These are phyloP conservation scores for Varecia variegata DNA, from an alignment of 2,797 vertebrate species.

Conservation along the genomic window DNA sequence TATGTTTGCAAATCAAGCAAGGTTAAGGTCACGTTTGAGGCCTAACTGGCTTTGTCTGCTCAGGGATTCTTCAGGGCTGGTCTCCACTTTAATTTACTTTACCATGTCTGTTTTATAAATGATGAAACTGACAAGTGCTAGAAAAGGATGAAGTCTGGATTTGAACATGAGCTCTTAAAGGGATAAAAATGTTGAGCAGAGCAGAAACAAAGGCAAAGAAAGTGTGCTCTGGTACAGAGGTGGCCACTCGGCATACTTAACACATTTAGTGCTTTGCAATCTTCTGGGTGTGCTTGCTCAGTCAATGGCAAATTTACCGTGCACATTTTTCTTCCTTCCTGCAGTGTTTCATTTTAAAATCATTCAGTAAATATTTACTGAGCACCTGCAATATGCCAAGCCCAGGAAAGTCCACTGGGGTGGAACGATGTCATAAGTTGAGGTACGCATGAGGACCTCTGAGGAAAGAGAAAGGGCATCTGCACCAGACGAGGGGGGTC, in stretches of 20 bases:
- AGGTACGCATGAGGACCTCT: background rate
- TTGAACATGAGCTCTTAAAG: background rate
- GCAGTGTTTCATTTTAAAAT: background rate
- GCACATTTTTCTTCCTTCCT: background rate
- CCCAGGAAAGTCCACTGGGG: background rate
- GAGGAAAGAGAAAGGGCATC: background rate
- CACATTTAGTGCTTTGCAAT: background rate
- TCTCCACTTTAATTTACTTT: background rate
- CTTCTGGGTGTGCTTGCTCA: background rate
- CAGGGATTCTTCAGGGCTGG: background rate
- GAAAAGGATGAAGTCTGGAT: background rate
- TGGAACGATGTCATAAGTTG: background rate
- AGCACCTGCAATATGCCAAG: background rate
- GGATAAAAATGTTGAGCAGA: background rate
- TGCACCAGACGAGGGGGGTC: background rate
- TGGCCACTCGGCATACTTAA: background rate
- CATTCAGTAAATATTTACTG: background rate
- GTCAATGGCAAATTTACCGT: background rate
- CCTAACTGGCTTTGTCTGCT: background rate
- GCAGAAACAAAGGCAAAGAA: background rate
- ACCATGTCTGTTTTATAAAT: background rate
- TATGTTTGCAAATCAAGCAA: background rate
- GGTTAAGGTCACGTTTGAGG: background rate
- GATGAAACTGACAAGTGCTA: background rate
- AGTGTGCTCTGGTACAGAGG: accelerated